A percentile compares a stretch with the other conserved stretches of the same genome.
Evolutionary conservation across 2,888 invertebrate species (phyloP).

Genomic region (Harpalus rufipes): DNA sequence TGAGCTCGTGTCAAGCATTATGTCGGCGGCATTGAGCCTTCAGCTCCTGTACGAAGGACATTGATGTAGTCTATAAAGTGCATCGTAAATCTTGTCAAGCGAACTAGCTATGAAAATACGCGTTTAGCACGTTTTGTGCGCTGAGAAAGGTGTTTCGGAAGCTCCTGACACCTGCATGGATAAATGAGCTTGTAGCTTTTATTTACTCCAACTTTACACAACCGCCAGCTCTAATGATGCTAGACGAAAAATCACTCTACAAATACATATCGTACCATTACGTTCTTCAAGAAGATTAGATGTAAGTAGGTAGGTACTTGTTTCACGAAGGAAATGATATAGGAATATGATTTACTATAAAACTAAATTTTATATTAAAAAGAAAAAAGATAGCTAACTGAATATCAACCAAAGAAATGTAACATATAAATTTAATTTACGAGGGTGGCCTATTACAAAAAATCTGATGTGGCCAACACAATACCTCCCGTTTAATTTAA

Average conservation of each 20-base stretch:
- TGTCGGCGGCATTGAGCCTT: constrained; percentile 20
- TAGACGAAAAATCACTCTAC: constrained; percentile 10
- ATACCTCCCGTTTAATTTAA: too few relatives aligned
- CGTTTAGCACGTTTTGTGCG: constrained; percentile 51
- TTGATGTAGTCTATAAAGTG: constrained; percentile 56
- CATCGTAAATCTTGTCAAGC: constrained; percentile 61
- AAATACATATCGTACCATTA: neutral
- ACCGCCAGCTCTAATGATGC: constrained; percentile 27
- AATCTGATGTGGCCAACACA: too few relatives aligned
- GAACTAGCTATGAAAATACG: constrained; percentile 56
- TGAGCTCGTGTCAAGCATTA: constrained; percentile 40
- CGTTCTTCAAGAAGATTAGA: neutral
- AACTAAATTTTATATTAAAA: neutral
- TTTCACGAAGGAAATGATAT: neutral
- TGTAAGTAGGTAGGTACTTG: neutral
- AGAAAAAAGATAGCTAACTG: neutral
- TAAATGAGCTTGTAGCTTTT: constrained; percentile 51
- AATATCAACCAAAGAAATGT: too few relatives aligned
- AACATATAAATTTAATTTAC: too few relatives aligned
- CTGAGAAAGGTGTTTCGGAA: constrained; percentile 43
- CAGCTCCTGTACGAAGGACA: constrained; percentile 51
- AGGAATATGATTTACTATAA: neutral
- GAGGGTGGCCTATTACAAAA: too few relatives aligned
- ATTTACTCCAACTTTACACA: constrained; percentile 35
- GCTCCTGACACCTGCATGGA: constrained; percentile 47